These are phyloP conservation scores for Coleophora flavipennella DNA, from an alignment of 2,888 invertebrate species.

Conservation along the genomic window DNA sequence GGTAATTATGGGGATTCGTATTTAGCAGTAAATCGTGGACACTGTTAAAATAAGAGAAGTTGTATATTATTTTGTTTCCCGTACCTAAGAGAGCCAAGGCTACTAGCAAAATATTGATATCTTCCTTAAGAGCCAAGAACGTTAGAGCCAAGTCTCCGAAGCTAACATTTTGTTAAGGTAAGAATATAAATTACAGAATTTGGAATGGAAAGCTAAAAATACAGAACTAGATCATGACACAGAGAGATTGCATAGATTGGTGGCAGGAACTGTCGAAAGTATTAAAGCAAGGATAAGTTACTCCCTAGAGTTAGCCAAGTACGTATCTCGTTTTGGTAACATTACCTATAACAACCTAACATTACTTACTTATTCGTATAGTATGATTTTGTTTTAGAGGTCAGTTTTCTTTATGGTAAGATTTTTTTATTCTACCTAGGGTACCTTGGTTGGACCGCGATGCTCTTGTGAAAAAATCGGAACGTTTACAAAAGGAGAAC, in stretches of 20 bases:
- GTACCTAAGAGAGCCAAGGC: no score
- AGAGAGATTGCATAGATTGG: conserved; percentile 42
- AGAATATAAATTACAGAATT: conserved; percentile 30
- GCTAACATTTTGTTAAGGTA: background rate
- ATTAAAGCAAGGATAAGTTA: conserved; percentile 46
- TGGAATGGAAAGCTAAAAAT: conserved; percentile 51
- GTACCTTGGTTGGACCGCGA: conserved; percentile 59
- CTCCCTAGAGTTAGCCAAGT: conserved; percentile 47
- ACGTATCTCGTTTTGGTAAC: conserved; percentile 12
- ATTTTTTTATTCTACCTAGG: conserved; percentile 21
- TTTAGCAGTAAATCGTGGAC: no score
- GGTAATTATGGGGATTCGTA: no score
- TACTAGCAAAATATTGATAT: no score
- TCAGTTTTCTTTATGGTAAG: no score
- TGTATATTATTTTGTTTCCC: no score
- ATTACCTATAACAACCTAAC: no score
- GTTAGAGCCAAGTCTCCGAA: no score
- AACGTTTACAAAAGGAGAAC: conserved; percentile 48
- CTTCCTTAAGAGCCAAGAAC: no score
- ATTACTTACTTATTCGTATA: no score
- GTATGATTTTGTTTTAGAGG: no score
- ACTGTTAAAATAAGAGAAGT: no score
- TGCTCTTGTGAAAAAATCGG: conserved; percentile 39
- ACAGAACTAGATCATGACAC: conserved; percentile 48
- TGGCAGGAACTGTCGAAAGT: conserved; percentile 42